Conservation (phyloP, 2,113 vertebrate species). For the Spheniscus mendiculus region DNA sequence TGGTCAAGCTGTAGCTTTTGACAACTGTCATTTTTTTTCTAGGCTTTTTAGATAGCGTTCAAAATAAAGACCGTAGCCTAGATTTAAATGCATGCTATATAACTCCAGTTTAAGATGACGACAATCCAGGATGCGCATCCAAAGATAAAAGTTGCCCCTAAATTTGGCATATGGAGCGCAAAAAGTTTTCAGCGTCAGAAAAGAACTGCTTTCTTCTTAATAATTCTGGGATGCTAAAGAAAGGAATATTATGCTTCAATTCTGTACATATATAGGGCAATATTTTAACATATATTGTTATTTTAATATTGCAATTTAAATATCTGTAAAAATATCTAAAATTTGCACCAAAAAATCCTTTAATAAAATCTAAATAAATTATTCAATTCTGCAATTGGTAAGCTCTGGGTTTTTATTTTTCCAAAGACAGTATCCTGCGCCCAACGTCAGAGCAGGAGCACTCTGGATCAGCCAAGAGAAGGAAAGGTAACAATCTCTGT, state of each 20-base stretch:
- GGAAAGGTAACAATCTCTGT: rapidly evolving
- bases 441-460: not conserved
- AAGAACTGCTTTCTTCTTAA: not conserved
- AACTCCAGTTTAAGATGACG: not conserved
- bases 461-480: not conserved
- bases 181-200: not conserved
- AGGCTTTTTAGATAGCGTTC: not conserved
- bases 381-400: not conserved
- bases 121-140: not conserved
- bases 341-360: not conserved
- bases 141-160: not conserved
- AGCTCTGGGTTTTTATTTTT: not conserved
- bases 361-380: not conserved
- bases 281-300: not conserved
- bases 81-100: not conserved
- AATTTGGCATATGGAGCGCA: not conserved
- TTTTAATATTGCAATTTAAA: not conserved
- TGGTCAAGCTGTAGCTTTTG: not conserved
- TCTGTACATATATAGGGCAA: not conserved
- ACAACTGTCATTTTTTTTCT: not conserved
- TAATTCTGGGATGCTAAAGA: not conserved
- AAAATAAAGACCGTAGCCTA: not conserved
- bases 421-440: not conserved
- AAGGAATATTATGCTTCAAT: not conserved
- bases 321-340: not conserved